Percentiles rank a stretch among this genome's conserved stretches.
Conservation (phyloP, 2,113 vertebrate species). For the Ia io region DNA sequence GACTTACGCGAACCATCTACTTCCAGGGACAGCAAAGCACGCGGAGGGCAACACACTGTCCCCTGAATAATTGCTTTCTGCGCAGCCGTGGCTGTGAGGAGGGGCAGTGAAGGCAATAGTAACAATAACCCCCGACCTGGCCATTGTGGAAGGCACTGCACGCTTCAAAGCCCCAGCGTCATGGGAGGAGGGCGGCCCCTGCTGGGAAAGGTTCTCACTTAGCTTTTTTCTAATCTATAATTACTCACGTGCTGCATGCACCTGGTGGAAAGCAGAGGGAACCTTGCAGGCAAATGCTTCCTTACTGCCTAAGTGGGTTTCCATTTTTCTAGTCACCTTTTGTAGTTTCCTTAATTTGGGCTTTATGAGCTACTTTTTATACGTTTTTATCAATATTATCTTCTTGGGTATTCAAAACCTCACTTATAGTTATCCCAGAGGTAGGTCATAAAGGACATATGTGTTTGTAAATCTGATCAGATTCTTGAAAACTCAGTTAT, state of each 20-base stretch:
- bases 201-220: neutral
- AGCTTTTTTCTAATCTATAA: neutral
- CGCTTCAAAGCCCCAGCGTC: neutral
- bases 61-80: neutral
- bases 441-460: neutral
- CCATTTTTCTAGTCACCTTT: conserved; percentile 25
- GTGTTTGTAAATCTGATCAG: neutral
- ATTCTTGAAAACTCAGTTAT: neutral
- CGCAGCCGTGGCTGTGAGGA: neutral
- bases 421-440: neutral
- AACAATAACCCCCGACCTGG: neutral
- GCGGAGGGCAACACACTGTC: neutral
- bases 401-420: neutral
- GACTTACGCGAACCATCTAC: neutral
- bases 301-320: neutral
- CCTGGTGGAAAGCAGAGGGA: conserved; percentile 54
- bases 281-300: conserved; percentile 16
- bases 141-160: neutral
- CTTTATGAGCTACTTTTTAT: neutral
- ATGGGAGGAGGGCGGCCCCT: neutral
- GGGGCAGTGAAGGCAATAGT: neutral
- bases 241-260: conserved; percentile 36
- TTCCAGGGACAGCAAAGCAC: neutral
- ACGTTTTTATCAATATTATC: neutral
- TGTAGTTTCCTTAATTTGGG: neutral